Evolutionary conservation across 2,113 vertebrate genomes (phyloP).

Genomic region (Phalacrocorax brasilianus): DNA sequence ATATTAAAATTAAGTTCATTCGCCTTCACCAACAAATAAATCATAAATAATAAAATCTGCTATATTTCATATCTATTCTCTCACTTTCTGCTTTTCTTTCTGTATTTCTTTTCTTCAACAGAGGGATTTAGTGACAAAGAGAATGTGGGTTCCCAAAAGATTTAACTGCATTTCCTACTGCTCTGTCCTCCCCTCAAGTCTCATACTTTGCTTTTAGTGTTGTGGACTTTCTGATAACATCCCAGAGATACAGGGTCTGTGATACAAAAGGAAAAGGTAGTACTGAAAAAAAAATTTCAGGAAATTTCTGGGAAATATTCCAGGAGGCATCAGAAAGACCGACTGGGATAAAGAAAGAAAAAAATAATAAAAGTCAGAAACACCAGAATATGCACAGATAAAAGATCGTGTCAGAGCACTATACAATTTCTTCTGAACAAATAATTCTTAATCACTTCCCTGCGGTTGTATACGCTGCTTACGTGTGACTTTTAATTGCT

Average conservation of each 20-base stretch:
- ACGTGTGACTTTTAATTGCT: neutral
- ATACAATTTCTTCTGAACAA: neutral
- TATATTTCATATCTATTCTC: neutral
- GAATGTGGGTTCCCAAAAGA: neutral
- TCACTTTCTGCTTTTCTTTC: neutral
- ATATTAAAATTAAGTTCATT: neutral
- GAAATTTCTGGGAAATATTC: neutral
- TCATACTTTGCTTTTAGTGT: neutral
- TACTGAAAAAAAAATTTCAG: neutral
- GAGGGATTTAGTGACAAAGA: neutral
- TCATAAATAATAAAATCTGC: neutral
- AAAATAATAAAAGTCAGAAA: neutral
- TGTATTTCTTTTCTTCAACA: neutral
- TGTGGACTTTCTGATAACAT: neutral
- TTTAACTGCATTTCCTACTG: neutral
- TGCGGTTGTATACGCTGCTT: neutral
- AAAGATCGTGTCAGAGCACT: neutral
- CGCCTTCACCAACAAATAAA: neutral
- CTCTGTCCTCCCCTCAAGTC: neutral
- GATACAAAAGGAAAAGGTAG: neutral
- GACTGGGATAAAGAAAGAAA: neutral
- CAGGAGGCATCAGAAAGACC: neutral
- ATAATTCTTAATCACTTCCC: neutral
- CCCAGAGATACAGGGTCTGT: neutral
- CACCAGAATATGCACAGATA: neutral